phyloP scores from a whole-genome alignment of 1,140 invertebrate species.

The Chironomus striatipennis region DNA sequence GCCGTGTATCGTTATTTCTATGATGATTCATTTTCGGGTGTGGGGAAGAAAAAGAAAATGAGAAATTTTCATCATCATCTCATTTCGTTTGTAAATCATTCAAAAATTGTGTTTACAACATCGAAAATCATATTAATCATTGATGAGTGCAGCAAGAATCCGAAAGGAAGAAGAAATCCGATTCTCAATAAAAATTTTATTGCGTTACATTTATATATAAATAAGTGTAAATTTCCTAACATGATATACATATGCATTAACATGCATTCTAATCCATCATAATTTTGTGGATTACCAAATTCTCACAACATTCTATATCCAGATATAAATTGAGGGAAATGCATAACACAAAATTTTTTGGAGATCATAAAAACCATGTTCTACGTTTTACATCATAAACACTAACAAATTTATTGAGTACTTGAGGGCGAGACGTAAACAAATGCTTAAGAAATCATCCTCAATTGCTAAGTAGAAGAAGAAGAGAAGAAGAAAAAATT shows the following conservation, averaged over 20 bases:
- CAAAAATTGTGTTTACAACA: background rate
- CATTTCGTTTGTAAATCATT: background rate
- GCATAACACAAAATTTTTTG: too few species aligned
- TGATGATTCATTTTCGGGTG: background rate
- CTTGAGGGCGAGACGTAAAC: slow-evolving; percentile 18
- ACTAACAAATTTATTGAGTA: slow-evolving; percentile 20
- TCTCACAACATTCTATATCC: background rate
- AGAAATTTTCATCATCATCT: background rate
- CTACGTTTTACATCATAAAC: background rate
- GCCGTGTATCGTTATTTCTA: background rate
- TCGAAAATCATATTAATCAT: slow-evolving; percentile 3
- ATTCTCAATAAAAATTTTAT: background rate
- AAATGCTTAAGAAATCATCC: background rate
- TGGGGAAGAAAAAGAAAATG: background rate
- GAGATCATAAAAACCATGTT: background rate
- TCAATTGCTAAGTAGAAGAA: too few species aligned
- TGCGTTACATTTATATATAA: background rate
- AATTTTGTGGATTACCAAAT: background rate
- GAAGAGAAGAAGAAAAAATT: background rate
- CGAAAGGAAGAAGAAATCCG: background rate
- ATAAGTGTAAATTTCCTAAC: slow-evolving; percentile 2
- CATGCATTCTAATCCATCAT: background rate
- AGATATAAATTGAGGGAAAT: too few species aligned
- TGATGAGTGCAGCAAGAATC: background rate
- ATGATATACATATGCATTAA: background rate